phyloP scores from a whole-genome alignment of 2,888 invertebrate genomes.

The Xestia ashworthii region DNA sequence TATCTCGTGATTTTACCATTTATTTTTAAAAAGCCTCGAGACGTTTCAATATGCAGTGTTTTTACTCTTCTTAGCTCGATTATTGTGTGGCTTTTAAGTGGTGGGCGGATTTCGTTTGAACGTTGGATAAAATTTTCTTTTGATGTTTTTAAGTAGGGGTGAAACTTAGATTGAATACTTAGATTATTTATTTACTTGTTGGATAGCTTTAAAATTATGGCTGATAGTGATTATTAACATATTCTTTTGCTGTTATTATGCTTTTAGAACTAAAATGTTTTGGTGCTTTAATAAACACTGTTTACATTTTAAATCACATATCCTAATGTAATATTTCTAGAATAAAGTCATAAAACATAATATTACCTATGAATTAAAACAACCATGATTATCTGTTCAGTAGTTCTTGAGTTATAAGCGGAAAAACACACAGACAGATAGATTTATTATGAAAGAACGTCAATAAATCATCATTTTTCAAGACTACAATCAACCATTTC shows the following conservation, averaged over 20 bases:
- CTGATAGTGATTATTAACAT: neutral
- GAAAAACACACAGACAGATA: neutral
- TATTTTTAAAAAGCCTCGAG: constrained; percentile 3
- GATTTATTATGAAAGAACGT: neutral
- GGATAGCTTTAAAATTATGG: neutral
- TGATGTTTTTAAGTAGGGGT: constrained; percentile 1
- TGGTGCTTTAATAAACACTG: neutral
- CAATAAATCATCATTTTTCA: constrained; percentile 36
- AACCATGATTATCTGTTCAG: neutral
- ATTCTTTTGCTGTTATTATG: neutral
- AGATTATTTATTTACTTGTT: neutral
- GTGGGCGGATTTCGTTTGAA: constrained; percentile 11
- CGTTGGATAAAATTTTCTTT: constrained; percentile 8
- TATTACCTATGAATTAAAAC: neutral
- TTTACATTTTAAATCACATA: neutral
- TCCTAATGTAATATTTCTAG: neutral
- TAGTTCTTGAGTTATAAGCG: neutral
- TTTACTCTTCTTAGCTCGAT: constrained; percentile 19
- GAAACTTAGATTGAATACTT: neutral
- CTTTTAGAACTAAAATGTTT: neutral
- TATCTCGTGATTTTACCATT: constrained; percentile 9
- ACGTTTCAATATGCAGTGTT: constrained; percentile 33
- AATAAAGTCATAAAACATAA: neutral
- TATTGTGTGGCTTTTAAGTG: constrained; percentile 30
- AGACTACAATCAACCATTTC: constrained; percentile 23